Evolutionary conservation across 2,888 invertebrate species (phyloP), one percentile per base, ranked within the genome.

Genomic region (Nycteola revayana): DNA sequence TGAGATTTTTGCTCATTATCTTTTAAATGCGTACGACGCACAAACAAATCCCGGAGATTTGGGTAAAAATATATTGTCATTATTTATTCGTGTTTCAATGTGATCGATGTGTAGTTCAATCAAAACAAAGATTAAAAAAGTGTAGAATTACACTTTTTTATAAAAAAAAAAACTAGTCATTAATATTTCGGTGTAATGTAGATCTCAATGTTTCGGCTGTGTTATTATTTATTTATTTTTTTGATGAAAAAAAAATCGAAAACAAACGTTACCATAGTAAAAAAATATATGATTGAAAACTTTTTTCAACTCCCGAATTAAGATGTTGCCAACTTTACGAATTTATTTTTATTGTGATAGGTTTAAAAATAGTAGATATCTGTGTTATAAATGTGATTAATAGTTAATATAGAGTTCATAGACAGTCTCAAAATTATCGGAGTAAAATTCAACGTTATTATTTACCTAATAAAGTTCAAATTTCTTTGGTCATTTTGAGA

Each of bases 201-300:
- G 81, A 82, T 85, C 83, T 84, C 83, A 60, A 57, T 75, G 65
- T 79, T 69, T 69, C 48, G 85, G 85, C 85, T 86, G 85, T 85
- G 85, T 80, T 74, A 61, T n/a, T n/a, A n/a, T n/a, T n/a, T n/a
- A 58, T 55, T 60, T 74, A 68, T 50, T 64, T 62, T 50, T 18
- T 18, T 6, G 18, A 50, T 38, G 48, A 44, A 34, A 49, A 41
- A 8, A 30, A 37, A 28, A n/a, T 18, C 3, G 7, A n/a, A 27
- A 29, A 43, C 33, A 23, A 39, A 33, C 41, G 49, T 62, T 55
- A 56, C 47, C 54, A 43, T 27, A 36, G 33, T 24, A 20, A 29
- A 28, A 6, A 27, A 27, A 31, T 25, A 11, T 35, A 20, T 10
- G 22, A 31, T 24, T 33, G 20, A 14, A 10, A 8, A 28, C 9